These are phyloP conservation scores for Drosophila stalkeri DNA, from an alignment of 2,888 invertebrate genomes.

Conservation along the genomic window DNA sequence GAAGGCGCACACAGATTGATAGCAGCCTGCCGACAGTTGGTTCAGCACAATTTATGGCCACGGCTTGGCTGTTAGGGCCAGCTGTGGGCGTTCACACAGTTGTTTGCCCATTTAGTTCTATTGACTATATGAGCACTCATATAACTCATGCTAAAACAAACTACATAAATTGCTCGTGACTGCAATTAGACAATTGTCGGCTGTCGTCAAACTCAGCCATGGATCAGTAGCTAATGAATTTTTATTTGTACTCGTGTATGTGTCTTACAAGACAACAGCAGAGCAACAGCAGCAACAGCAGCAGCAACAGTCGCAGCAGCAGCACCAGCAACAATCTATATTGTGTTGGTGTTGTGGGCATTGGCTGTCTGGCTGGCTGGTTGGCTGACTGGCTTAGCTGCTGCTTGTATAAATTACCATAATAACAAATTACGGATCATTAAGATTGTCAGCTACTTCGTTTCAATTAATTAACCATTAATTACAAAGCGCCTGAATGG, in stretches of 20 bases:
- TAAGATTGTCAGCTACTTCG: slow-evolving; percentile 82
- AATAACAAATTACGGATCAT: slow-evolving; percentile 82
- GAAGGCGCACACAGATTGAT: slow-evolving; percentile 58
- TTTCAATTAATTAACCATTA: slow-evolving; percentile 82
- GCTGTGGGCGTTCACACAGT: slow-evolving; percentile 59
- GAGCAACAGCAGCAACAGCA: slow-evolving; percentile 40
- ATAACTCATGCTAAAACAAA: slow-evolving; percentile 68
- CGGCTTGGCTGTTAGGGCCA: slow-evolving; percentile 52
- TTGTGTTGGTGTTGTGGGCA: slow-evolving; percentile 74
- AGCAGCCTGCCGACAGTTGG: slow-evolving; percentile 36
- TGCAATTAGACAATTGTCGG: slow-evolving; percentile 81
- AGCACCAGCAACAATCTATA: slow-evolving; percentile 33
- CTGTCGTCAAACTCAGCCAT: slow-evolving; percentile 76
- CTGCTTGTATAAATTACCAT: slow-evolving; percentile 81
- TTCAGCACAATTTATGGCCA: slow-evolving; percentile 57
- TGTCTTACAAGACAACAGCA: slow-evolving; percentile 75
- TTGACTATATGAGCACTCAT: slow-evolving; percentile 32
- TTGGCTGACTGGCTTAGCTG: slow-evolving; percentile 41
- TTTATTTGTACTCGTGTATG: slow-evolving; percentile 74
- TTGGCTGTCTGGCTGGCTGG: slow-evolving; percentile 44
- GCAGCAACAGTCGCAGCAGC: slow-evolving; percentile 16
- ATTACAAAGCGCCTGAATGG: slow-evolving; percentile 80
- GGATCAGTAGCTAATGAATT: slow-evolving; percentile 79
- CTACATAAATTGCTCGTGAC: slow-evolving; percentile 81
- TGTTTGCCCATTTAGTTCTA: slow-evolving; percentile 39